Evolutionary conservation across 2,888 invertebrate species (phyloP).

Genomic region (Gnatocerus cornutus): DNA sequence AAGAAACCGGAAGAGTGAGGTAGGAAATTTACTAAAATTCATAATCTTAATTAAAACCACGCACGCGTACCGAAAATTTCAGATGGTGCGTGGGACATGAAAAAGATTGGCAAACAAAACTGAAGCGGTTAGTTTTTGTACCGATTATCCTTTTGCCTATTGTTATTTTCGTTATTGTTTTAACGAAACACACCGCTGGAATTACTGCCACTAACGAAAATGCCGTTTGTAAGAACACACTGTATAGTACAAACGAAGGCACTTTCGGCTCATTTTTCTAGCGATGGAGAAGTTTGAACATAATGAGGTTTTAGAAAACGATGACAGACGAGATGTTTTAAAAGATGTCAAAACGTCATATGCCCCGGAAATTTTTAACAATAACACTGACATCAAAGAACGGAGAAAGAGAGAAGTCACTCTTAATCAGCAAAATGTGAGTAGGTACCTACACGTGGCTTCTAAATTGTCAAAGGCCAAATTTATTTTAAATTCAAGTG

Average conservation of each 20-base stretch:
- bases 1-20: constrained; percentile 72
- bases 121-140: constrained; percentile 69
- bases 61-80: constrained; percentile 51
- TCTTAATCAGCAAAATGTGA: constrained; percentile 38
- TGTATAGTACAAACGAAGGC: constrained; percentile 1
- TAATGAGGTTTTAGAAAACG: constrained; percentile 58
- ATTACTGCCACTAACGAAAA: constrained; percentile 38
- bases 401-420: constrained; percentile 53
- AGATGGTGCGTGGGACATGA: constrained; percentile 72
- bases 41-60: constrained; percentile 44
- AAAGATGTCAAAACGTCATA: constrained; percentile 59
- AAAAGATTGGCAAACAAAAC: constrained; percentile 68
- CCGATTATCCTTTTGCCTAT: constrained; percentile 68
- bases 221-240: constrained; percentile 32
- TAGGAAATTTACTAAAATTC: constrained; percentile 57
- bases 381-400: constrained; percentile 62
- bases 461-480: neutral
- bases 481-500: neutral
- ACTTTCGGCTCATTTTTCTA: neutral
- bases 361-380: constrained; percentile 59
- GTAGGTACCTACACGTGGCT: constrained; percentile 7
- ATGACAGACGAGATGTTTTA: constrained; percentile 58
- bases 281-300: constrained; percentile 53
- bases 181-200: constrained; percentile 50
- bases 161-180: constrained; percentile 63